phyloP scores from a whole-genome alignment of 2,888 invertebrate genomes.

The Pantelozetes paolii region DNA sequence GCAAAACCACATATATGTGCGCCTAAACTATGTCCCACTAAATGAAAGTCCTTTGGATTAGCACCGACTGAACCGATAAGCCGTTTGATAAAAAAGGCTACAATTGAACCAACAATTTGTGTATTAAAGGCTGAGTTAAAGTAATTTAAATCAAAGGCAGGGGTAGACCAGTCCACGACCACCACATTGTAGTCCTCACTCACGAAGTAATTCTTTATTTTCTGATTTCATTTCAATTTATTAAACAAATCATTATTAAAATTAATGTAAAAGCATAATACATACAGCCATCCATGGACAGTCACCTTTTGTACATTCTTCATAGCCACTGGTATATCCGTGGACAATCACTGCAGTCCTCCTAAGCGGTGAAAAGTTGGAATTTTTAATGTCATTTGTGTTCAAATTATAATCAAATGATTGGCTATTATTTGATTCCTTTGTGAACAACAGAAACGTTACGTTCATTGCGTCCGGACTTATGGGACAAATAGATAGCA shows the following conservation, averaged over 20 bases:
- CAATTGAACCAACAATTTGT: background rate
- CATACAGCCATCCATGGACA: no score
- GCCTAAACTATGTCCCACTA: slow-evolving; percentile 1
- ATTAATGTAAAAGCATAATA: no score
- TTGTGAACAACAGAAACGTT: background rate
- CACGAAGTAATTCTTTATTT: background rate
- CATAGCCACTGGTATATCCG: background rate
- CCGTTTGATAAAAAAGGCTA: background rate
- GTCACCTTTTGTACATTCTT: background rate
- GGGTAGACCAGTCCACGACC: background rate
- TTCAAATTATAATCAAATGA: background rate
- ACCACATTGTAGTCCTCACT: background rate
- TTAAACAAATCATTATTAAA: no score
- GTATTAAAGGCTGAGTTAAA: background rate
- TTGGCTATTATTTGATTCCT: background rate
- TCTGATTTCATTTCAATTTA: background rate
- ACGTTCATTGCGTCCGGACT: no score
- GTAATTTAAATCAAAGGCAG: background rate
- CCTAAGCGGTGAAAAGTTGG: background rate
- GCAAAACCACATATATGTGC: slow-evolving; percentile 2
- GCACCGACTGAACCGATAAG: background rate
- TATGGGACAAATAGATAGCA: no score
- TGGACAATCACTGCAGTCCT: background rate
- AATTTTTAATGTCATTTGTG: background rate
- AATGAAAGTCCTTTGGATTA: background rate